phyloP scores from a whole-genome alignment of 1,140 invertebrate genomes.

The Chionoecetes opilio region DNA sequence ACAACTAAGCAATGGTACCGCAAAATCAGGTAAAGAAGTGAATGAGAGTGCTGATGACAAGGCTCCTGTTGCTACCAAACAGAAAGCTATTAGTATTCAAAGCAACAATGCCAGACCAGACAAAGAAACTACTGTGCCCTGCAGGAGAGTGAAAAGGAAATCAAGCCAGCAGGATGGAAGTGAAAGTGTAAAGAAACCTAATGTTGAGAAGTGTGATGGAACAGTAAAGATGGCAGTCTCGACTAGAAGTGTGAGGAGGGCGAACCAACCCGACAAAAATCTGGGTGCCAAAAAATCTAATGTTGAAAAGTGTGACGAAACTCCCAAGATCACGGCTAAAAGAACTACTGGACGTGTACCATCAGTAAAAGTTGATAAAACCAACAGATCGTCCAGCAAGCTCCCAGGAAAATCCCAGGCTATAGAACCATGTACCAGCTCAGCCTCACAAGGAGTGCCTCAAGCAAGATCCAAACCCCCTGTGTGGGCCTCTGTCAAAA shows the following conservation, averaged over 20 bases:
- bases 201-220: neutral
- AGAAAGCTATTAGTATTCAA: neutral
- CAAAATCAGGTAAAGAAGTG: neutral
- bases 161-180: neutral
- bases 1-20: neutral
- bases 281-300: neutral
- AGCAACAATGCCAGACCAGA: neutral
- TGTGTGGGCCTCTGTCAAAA: slow-evolving; percentile 41
- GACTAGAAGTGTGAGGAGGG: neutral
- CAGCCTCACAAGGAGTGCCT: neutral
- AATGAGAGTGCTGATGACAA: neutral
- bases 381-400: neutral
- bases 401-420: neutral
- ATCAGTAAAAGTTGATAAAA: neutral
- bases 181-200: neutral
- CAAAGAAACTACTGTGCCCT: neutral
- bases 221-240: neutral
- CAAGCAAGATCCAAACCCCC: slow-evolving; percentile 43
- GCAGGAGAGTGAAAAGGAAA: neutral
- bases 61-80: neutral
- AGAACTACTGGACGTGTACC: too few species aligned
- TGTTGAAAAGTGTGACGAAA: neutral
- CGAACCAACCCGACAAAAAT: neutral
- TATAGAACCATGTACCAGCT: neutral
- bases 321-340: neutral